Evolutionary conservation across 2,888 invertebrate species (phyloP), one percentile per base, ranked within the genome.

Genomic region (Leptopilina myrica): DNA sequence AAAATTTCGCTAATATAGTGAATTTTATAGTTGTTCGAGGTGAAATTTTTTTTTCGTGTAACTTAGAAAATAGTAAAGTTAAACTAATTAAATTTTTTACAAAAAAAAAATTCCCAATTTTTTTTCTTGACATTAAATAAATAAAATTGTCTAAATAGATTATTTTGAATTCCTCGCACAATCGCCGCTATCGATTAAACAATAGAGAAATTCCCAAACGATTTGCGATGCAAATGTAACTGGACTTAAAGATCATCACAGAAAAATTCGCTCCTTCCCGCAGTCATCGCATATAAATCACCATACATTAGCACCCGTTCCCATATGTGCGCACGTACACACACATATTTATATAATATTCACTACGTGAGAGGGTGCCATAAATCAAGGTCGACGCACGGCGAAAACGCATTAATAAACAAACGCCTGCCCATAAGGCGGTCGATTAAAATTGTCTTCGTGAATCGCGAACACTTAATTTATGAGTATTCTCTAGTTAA

Each of bases 381-480:
- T 86, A 85, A 86, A 86, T 84, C 84, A 83, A 81, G 78, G 83
- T 79, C 75, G 80, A 83, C 80, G 81, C 83, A 84, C 81, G 85
- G 85, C 81, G 83, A 80, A 84, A 87, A 87, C 80, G 85, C 87
- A 87, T 87, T 87, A 88, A 87, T 87, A 87, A 88, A 87, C 85
- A 87, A 49, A 85, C 85, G 81, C 76, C 79, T 64, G 82, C 77
- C 83, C 85, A 84, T 86, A 85, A 87, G 84, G 84, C 83, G 83
- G 84, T 69, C 85, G 85, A 87, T 87, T 86, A 86, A 86, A 88
- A 86, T 77, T 82, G 78, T 76, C 81, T 83, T 84, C 81, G 84
- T 80, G 85, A 84, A 82, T 83, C 79, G 81, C 43, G 43, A 6
- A 43, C 81, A 83, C 83, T 86, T 87, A 85, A 88, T 88, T 86